Evolutionary conservation across 2,888 invertebrate species (phyloP), one percentile per base, ranked within the genome.

Genomic region (Microctonus brassicae): DNA sequence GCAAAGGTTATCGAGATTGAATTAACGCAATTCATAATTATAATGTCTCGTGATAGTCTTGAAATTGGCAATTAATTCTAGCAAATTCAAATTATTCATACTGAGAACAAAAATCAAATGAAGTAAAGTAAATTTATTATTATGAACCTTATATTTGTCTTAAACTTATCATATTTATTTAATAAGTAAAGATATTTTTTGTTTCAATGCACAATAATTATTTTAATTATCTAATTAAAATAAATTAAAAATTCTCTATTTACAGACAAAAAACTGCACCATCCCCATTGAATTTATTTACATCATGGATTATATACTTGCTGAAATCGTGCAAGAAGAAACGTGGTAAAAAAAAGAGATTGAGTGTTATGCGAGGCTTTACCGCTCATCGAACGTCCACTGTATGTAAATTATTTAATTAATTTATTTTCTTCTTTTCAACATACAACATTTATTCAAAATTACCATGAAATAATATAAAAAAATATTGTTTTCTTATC

Each of bases 231-330:
- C n/a, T n/a, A n/a, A n/a, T n/a, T n/a, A n/a, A n/a, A n/a, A n/a
- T n/a, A n/a, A n/a, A n/a, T n/a, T n/a, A n/a, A n/a, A n/a, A n/a
- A n/a, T n/a, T n/a, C n/a, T n/a, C n/a, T n/a, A n/a, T n/a, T 76
- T 75, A 26, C 68, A 87, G 89, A 81, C 92, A 93, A 1, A 91
- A 91, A 6, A 91, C 93, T 0, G 93, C 93, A 0, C 93, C 94
- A 0, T 91, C 93, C 2, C 94, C 94, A 0, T 88, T 94, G 57
- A 94, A 94, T 83, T 89, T 94, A 68, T 87, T 93, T 76, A 92
- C 92, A 1, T 91, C 90, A 2, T 90, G 90, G 90, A 83, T 88
- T 22, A 84, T 86, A 70, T 90, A 89, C 80, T 81, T 90, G 13
- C 79, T 86, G 39, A 87, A 85, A 63, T 75, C 86, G 22, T 89